These are phyloP conservation scores for Vultur gryphus DNA, from an alignment of 2,797 vertebrate species.

Conservation along the genomic window DNA sequence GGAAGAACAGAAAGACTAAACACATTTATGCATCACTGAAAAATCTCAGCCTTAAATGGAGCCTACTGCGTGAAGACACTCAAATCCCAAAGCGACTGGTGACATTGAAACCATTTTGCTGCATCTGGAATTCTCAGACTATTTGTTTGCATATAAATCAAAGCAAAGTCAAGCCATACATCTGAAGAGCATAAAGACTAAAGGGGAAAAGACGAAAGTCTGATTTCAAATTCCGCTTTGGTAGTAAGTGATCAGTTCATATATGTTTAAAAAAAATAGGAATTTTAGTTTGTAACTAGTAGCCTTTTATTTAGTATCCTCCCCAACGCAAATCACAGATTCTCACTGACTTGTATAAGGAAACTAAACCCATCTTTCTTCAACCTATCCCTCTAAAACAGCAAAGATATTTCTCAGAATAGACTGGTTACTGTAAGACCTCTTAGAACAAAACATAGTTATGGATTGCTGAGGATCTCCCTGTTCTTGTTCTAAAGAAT, in stretches of 20 bases:
- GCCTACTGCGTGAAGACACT: background rate
- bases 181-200: background rate
- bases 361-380: background rate
- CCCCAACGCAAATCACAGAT: background rate
- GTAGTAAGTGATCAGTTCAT: background rate
- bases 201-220: background rate
- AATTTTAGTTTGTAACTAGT: background rate
- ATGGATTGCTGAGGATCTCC: background rate
- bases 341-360: background rate
- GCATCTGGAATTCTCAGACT: background rate
- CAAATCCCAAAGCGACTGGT: background rate
- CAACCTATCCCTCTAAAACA: background rate
- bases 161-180: background rate
- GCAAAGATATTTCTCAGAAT: background rate
- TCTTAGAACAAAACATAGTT: background rate
- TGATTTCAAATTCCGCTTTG: background rate
- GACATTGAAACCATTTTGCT: background rate
- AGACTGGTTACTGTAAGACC: slow-evolving; percentile 12
- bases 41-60: background rate
- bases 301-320: background rate
- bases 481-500: background rate
- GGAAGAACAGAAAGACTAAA: background rate
- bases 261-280: rapidly evolving
- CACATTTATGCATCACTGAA: background rate
- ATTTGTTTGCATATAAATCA: background rate